phyloP scores from a whole-genome alignment of 2,888 invertebrate species.

The Acrobeloides nanus region DNA sequence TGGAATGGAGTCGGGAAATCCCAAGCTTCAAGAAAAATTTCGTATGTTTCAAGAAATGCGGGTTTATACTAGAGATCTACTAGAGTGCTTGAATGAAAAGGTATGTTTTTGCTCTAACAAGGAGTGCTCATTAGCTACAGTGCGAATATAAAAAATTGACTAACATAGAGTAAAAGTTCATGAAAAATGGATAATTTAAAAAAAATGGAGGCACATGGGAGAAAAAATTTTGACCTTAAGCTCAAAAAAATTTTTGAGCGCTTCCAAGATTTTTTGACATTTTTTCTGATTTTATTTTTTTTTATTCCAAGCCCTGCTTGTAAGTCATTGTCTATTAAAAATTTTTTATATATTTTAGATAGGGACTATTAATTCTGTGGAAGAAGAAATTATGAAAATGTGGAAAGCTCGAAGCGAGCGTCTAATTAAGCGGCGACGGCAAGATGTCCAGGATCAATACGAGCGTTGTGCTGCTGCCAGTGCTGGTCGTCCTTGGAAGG shows the following conservation, averaged over 20 bases:
- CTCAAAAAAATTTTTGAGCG: no score
- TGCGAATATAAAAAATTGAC: no score
- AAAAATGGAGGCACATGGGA: no score
- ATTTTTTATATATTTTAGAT: conserved; percentile 10
- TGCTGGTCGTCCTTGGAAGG: conserved; percentile 31
- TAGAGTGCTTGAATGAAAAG: conserved; percentile 96
- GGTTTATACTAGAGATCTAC: conserved; percentile 87
- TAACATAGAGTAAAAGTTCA: no score
- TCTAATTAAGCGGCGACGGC: conserved; percentile 71
- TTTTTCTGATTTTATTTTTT: no score
- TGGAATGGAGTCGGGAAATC: conserved; percentile 14
- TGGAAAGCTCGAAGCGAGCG: conserved; percentile 67
- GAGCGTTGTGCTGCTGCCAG: conserved; percentile 71
- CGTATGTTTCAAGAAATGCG: conserved; percentile 87
- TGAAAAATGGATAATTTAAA: no score
- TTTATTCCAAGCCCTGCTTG: no score
- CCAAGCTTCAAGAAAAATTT: conserved; percentile 70
- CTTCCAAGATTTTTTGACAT: no score
- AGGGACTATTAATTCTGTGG: conserved; percentile 60
- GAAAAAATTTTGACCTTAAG: no score
- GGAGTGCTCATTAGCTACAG: no score
- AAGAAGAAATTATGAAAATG: conserved; percentile 69
- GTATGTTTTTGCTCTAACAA: no score
- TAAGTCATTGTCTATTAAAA: no score
- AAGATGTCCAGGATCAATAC: conserved; percentile 86